phyloP scores from a whole-genome alignment of 2,113 vertebrate genomes.

The Turdus rufiventris region DNA sequence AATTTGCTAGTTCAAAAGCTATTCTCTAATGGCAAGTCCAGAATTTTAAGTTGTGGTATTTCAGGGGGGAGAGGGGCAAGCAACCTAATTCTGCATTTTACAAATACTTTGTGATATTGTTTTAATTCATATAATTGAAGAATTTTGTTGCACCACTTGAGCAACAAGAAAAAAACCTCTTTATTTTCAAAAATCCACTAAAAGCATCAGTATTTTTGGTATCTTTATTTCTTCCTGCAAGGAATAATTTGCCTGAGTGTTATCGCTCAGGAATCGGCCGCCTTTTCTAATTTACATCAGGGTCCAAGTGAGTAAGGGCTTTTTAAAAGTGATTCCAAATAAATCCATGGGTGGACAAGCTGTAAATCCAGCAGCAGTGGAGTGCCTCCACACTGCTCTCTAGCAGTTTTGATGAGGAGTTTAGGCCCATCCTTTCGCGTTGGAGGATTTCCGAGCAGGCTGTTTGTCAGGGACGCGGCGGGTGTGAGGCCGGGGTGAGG shows the following conservation, averaged over 20 bases:
- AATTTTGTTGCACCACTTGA: not conserved
- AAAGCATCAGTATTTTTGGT: not conserved
- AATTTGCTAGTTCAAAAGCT: conserved; percentile 6
- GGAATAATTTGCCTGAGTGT: not conserved
- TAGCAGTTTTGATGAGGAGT: not conserved
- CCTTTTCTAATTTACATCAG: not conserved
- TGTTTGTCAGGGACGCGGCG: accelerated
- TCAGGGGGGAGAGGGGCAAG: accelerated
- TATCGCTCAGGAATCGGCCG: not conserved
- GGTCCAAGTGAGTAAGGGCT: not conserved
- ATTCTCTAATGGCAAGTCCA: not conserved
- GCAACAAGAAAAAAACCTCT: not conserved
- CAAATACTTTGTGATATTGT: not conserved
- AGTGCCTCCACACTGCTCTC: not conserved
- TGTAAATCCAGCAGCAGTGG: not conserved
- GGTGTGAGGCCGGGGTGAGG: too few relatives aligned
- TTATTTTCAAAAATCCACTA: not conserved
- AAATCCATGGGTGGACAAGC: not conserved
- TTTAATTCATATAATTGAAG: not conserved
- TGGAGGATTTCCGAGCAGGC: accelerated
- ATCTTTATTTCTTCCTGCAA: not conserved
- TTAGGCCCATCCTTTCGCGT: not conserved
- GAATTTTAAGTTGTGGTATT: not conserved
- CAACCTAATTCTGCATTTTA: not conserved
- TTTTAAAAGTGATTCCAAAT: not conserved